Base-by-base conservation (phyloP, 2,113 vertebrate genomes). In the Apaloderma vittatum region DNA sequence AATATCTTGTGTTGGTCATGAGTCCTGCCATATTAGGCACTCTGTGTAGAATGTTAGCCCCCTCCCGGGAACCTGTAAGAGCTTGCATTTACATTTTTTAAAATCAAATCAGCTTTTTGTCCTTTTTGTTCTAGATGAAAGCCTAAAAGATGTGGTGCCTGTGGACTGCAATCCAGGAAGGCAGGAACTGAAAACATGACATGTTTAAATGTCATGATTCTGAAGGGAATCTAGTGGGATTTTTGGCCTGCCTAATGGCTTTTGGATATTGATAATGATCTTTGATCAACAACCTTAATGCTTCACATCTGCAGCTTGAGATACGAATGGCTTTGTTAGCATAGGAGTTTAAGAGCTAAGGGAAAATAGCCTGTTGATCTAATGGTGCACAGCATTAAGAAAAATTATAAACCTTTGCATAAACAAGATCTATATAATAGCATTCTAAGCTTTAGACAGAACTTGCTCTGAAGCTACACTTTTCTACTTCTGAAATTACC, bases 111-210 rank as follows among this genome's bases (percentile, higher is more conserved):
- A 48, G 9, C 15, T 83, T 88, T 88, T 79, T 17, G 43, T 57
- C 26, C 26, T 74, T 72, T 23, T 74, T 77, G 23, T 54, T 90
- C 58, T 88, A 65, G 15, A 76, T 34, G 22, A 86, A 96, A 63
- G 18, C 9, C 36, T 48, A 18, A 73, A 65, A 91, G 16, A 26
- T 48, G n/a, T 46, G 23, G 22, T 73, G 51, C 9, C 37, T 77
- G 22, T 73, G 55, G 37, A 76, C 16, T 51, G 23, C 14, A 88
- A 18, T 58, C 11, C 4, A 27, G 65, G 30, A 62, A 73, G 43
- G 36, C 24, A 70, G 43, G 84, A 61, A 36, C 10, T 46, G 29
- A 62, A 86, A 88, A 13, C 9, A 9, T 9, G 6, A 37, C 0
- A 21, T 63, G 94, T 87, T 58, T 6, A 74, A 78, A 57, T 54